A percentile compares a stretch with the other conserved stretches of the same genome.
Conservation (phyloP, 2,888 invertebrate genomes). For the Polylopha cassiicola region DNA sequence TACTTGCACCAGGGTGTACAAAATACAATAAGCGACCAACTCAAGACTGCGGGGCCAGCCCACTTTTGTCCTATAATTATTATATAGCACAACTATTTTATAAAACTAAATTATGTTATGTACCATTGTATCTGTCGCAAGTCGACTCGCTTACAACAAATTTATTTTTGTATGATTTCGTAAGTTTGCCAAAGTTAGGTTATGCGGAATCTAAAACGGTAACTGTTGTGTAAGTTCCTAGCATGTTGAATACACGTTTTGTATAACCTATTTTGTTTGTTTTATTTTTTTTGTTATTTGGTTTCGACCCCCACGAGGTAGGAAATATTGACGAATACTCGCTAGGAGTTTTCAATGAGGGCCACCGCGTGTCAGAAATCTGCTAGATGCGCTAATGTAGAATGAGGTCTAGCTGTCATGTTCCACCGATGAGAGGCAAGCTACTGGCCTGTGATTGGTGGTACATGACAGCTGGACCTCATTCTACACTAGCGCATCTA, state of each 20-base stretch:
- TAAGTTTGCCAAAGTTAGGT: conserved; percentile 49
- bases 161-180: conserved; percentile 54
- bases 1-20: conserved; percentile 85
- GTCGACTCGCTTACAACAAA: conserved; percentile 24
- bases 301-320: conserved; percentile 1
- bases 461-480: too few species aligned
- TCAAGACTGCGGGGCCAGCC: conserved; percentile 57
- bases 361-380: too few species aligned
- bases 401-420: too few species aligned
- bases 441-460: too few species aligned
- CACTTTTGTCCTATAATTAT: conserved; percentile 38
- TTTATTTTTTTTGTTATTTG: conserved; percentile 1
- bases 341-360: conserved; percentile 9
- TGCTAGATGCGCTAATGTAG: too few species aligned
- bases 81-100: conserved; percentile 55
- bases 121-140: conserved; percentile 27
- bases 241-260: conserved; percentile 60
- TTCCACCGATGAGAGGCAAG: too few species aligned
- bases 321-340: neutral
- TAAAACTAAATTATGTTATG: conserved; percentile 54
- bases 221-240: conserved; percentile 66
- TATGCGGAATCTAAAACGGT: conserved; percentile 34
- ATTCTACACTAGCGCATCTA: too few species aligned
- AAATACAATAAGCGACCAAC: conserved; percentile 70
- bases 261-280: conserved; percentile 15